Evolutionary conservation across 2,888 invertebrate genomes (phyloP), one percentile per base, ranked within the genome.

Genomic region (Patella pellucida): DNA sequence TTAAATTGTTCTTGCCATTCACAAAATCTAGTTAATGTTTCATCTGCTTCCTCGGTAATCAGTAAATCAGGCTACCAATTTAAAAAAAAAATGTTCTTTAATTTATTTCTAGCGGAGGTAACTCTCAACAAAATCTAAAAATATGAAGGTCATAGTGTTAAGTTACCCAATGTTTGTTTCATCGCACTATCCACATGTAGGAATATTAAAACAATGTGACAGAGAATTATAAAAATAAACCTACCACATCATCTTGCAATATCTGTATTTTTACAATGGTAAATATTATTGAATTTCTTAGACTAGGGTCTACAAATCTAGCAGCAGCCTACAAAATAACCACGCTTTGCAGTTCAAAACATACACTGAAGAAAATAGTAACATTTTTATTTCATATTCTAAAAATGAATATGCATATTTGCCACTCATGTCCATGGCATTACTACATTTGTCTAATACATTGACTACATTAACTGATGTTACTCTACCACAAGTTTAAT

Each of bases 1-100:
- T 86, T 84, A 76, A 80, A 77, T 12, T 78, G 76, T 11, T 82
- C 79, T 72, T 87, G 86, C 87, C 87, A 87, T n/a, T 78, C 74
- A 77, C 87, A 86, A 79, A 87, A 86, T 68, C 80, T 84, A 54
- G 80, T 76, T 62, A 87, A 80, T 0, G 83, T 82, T 16, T 68
- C 51, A 3, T 76, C 75, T 12, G 85, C 82, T 70, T 86, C 83
- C 12, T 71, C 74, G 3, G 76, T 79, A 4, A 87, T 78, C 15
- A 73, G 72, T 27, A 87, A 76, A 4, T 79, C 84, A 23, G 76
- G 52, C 83, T 85, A 73, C 3, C 52, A 68, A 41, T 41, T 41
- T 41, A 41, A 41, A 41, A 41, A 41, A 41, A 16, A 31, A n/a
- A 76, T 50, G 41, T 41, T 41, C 41, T 41, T 41, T 41, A 41